A percentile compares a stretch with the other conserved stretches of the same genome.
Evolutionary conservation across 1,140 invertebrate species (phyloP).

Genomic region (Zaprionus davidi): DNA sequence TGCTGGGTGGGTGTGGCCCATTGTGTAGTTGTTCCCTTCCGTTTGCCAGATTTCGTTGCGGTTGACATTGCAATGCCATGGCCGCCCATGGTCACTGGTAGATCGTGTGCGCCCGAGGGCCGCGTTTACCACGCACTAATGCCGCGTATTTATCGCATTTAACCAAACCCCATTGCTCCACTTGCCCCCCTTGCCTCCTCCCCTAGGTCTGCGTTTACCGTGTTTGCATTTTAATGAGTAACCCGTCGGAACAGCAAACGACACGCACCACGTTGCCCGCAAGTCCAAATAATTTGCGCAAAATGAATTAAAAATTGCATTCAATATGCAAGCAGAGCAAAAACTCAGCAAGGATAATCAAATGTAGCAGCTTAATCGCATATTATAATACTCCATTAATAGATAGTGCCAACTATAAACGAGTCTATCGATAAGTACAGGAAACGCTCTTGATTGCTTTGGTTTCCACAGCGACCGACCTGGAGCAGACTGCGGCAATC

Average conservation of each 20-base stretch:
- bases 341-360: conserved; percentile 38
- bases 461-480: background rate
- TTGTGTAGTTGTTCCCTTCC: conserved; percentile 38
- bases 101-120: background rate
- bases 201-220: background rate
- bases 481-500: conserved; percentile 1
- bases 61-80: conserved; percentile 72
- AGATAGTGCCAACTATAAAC: background rate
- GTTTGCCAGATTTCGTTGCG: conserved; percentile 62
- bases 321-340: conserved; percentile 1
- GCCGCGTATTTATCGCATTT: conserved; percentile 21
- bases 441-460: background rate
- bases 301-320: conserved; percentile 47
- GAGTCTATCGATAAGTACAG: background rate
- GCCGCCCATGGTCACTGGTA: conserved; percentile 21
- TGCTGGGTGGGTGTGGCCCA: conserved; percentile 6
- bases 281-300: background rate
- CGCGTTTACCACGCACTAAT: background rate
- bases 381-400: background rate
- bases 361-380: conserved; percentile 13
- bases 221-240: conserved; percentile 73
- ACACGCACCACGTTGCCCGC: background rate
- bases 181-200: background rate
- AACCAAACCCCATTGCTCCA: background rate
- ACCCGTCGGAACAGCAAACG: background rate